phyloP scores from a whole-genome alignment of 2,797 vertebrate genomes.

The Orestias chungarensis region DNA sequence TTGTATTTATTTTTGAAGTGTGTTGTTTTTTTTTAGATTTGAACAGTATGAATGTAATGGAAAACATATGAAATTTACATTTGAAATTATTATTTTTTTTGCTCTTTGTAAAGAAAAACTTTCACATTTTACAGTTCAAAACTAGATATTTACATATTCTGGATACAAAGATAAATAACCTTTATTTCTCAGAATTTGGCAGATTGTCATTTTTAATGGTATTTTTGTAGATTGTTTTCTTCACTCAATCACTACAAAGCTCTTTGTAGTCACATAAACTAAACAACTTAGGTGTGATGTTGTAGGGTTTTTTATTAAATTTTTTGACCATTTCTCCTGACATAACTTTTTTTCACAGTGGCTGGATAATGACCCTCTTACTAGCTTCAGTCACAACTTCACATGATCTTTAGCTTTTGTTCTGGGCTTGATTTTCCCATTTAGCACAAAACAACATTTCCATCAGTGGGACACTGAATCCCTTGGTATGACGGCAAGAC shows the following conservation, averaged over 20 bases:
- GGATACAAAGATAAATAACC: not conserved
- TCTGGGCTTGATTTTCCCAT: not conserved
- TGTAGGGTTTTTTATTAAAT: too few species aligned
- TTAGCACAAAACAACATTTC: not conserved
- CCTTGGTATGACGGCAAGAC: not conserved
- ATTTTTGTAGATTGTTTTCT: too few species aligned
- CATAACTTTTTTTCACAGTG: too few species aligned
- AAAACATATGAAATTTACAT: not conserved
- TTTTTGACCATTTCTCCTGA: not conserved
- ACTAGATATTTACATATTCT: not conserved
- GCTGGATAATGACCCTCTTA: too few species aligned
- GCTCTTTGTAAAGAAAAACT: not conserved
- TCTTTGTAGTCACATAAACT: too few species aligned
- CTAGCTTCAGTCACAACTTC: too few species aligned
- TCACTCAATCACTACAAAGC: too few species aligned
- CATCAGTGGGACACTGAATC: not conserved
- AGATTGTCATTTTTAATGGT: not conserved
- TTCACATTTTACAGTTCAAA: not conserved
- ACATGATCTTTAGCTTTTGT: not conserved
- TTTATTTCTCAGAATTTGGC: not conserved
- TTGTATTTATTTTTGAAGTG: conserved; percentile 5
- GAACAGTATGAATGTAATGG: not conserved
- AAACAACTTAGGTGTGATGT: not conserved
- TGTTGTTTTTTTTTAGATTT: not conserved
- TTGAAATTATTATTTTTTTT: not conserved